Evolutionary conservation across 2,797 vertebrate species (phyloP).

Genomic region (Enteromius anoplus): DNA sequence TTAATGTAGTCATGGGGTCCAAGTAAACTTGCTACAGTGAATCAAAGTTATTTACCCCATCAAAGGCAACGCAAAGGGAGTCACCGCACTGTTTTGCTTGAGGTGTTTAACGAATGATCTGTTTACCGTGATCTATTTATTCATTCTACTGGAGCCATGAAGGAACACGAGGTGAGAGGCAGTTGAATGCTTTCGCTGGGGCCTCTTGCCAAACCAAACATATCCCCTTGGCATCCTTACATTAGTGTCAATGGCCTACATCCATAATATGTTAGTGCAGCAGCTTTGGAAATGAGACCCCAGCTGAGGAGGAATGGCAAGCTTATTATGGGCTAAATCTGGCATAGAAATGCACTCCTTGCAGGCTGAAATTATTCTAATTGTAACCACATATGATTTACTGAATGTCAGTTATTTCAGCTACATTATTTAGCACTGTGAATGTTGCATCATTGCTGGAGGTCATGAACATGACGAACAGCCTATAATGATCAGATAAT

Average conservation of each 20-base stretch:
- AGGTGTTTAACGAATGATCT: constrained; percentile 37
- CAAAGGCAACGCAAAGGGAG: constrained; percentile 26
- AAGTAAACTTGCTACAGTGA: background rate
- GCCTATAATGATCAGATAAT: background rate
- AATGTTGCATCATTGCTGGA: background rate
- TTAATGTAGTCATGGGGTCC: background rate
- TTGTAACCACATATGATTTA: constrained; percentile 42
- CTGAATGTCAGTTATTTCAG: constrained; percentile 36
- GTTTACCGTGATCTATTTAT: constrained; percentile 55
- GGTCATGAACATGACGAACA: background rate
- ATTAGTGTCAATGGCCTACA: constrained; percentile 49
- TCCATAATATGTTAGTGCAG: constrained; percentile 47
- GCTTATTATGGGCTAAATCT: constrained; percentile 41
- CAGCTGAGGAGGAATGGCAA: constrained; percentile 37
- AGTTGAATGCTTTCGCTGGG: constrained; percentile 46
- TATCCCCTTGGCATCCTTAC: constrained; percentile 51
- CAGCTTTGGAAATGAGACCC: constrained; percentile 48
- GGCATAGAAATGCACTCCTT: constrained; percentile 32
- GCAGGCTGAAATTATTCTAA: constrained; percentile 24
- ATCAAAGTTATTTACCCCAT: constrained; percentile 28
- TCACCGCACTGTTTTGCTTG: constrained; percentile 41
- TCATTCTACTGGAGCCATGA: constrained; percentile 40
- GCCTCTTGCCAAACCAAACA: constrained; percentile 53
- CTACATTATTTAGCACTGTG: constrained; percentile 9
- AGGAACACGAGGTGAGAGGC: constrained; percentile 51